Conservation (phyloP, 2,113 vertebrate species). For the Tapirus terrestris region DNA sequence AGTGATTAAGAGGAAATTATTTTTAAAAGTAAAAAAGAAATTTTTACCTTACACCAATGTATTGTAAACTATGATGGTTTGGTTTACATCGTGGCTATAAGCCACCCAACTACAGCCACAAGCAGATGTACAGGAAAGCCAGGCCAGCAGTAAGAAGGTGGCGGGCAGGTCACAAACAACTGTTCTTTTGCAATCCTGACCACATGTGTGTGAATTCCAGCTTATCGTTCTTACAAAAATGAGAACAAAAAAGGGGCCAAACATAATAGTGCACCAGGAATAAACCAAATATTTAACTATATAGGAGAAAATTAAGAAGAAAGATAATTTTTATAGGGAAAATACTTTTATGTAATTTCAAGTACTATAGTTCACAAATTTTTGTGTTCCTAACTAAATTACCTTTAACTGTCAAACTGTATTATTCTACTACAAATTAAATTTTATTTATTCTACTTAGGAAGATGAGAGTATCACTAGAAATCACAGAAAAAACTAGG, state of each 20-base stretch:
- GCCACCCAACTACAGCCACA: neutral
- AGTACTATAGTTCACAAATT: neutral
- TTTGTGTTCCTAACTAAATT: neutral
- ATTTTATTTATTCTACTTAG: neutral
- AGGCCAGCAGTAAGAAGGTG: neutral
- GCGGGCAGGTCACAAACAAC: neutral
- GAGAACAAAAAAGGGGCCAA: neutral
- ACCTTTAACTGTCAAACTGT: neutral
- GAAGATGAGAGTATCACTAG: neutral
- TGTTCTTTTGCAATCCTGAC: neutral
- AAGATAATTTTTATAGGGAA: conserved; percentile 2
- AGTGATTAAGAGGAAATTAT: neutral
- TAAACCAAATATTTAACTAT: conserved; percentile 8
- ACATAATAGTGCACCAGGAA: neutral
- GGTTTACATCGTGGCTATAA: neutral
- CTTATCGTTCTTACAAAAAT: neutral
- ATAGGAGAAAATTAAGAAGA: neutral
- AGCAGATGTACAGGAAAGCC: neutral
- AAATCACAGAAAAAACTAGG: neutral
- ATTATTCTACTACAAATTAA: neutral
- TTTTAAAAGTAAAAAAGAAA: conserved; percentile 1
- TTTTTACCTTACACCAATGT: neutral
- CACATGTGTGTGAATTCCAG: neutral
- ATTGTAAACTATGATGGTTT: neutral
- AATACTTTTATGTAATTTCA: conserved; percentile 39